Conservation (phyloP, 2,797 vertebrate genomes). For the Hylomyscus alleni region DNA sequence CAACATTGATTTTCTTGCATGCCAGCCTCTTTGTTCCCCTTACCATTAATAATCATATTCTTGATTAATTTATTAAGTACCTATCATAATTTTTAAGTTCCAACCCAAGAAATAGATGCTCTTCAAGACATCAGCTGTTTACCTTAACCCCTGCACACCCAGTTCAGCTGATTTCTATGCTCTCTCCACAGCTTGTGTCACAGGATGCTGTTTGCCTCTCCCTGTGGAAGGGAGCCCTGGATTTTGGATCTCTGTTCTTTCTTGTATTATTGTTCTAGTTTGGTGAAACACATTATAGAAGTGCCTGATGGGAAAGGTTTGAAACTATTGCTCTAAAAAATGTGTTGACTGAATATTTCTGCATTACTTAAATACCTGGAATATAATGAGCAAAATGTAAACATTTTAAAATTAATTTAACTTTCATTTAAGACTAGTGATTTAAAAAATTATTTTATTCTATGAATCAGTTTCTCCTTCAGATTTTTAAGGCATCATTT, state of each 20-base stretch:
- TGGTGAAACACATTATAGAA: neutral
- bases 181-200: neutral
- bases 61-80: neutral
- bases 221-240: neutral
- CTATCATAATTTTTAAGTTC: constrained; percentile 1
- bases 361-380: constrained; percentile 4
- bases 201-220: neutral
- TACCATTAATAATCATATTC: constrained; percentile 19
- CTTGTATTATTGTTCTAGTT: neutral
- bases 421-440: neutral
- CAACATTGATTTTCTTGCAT: neutral
- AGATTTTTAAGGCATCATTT: neutral
- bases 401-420: neutral
- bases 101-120: neutral
- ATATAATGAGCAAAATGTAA: neutral
- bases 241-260: neutral
- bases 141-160: neutral
- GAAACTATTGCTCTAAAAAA: constrained; percentile 29
- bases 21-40: neutral
- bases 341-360: neutral
- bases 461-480: neutral
- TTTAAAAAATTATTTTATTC: neutral
- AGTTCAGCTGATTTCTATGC: neutral
- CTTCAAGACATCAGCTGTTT: neutral
- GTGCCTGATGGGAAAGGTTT: neutral